phyloP scores from a whole-genome alignment of 2,888 invertebrate species.

The Boloria selene region DNA sequence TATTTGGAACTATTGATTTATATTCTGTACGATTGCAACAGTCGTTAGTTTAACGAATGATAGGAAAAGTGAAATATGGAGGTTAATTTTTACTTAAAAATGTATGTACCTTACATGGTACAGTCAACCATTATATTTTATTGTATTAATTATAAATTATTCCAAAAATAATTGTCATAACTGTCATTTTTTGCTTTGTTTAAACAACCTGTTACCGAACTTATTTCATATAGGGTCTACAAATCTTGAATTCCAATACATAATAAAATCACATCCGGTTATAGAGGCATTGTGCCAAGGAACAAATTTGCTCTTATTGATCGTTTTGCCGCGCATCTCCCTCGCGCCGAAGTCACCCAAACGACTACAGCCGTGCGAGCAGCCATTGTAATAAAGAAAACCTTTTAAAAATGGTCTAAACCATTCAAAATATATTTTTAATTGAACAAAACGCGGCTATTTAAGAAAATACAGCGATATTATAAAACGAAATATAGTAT shows the following conservation, averaged over 20 bases:
- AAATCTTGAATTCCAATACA: constrained; percentile 18
- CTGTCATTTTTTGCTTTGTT: background rate
- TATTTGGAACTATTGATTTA: too few relatives aligned
- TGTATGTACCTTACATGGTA: too few relatives aligned
- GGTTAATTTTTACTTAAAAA: too few relatives aligned
- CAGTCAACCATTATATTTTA: too few relatives aligned
- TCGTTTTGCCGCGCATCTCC: constrained; percentile 64
- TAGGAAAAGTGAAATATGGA: too few relatives aligned
- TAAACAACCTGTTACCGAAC: background rate
- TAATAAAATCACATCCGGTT: constrained; percentile 32
- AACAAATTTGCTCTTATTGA: constrained; percentile 59
- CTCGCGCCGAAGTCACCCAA: constrained; percentile 54
- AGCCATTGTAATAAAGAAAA: constrained; percentile 62
- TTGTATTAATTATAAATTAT: too few relatives aligned
- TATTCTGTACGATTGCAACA: too few relatives aligned
- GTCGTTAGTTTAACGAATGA: too few relatives aligned
- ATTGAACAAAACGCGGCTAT: constrained; percentile 6
- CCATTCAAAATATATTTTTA: constrained; percentile 10
- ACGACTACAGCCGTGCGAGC: constrained; percentile 56
- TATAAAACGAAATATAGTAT: constrained; percentile 1
- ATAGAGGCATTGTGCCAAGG: constrained; percentile 38
- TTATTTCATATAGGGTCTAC: constrained; percentile 15
- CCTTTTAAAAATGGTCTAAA: constrained; percentile 53
- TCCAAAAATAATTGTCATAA: too few relatives aligned
- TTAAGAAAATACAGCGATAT: constrained; percentile 37